These are phyloP conservation scores for Euura saliciscinereae DNA, from an alignment of 1,140 invertebrate species.

Conservation along the genomic window DNA sequence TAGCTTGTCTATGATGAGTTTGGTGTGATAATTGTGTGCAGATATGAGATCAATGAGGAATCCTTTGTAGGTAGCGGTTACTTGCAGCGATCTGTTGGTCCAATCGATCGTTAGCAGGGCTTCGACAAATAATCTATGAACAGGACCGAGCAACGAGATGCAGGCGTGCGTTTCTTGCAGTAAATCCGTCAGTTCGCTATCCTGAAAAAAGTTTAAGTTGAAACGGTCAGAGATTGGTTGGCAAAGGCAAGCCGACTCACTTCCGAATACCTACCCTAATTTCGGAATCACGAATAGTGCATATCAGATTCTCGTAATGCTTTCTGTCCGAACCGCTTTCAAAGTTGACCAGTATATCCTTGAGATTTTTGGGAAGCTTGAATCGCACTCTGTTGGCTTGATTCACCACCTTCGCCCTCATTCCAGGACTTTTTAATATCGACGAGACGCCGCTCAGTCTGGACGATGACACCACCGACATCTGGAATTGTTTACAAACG, in stretches of 20 bases:
- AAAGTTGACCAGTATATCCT: slow-evolving; percentile 44
- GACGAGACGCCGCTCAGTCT: slow-evolving; percentile 48
- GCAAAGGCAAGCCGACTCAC: slow-evolving; percentile 8
- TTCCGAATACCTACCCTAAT: slow-evolving; percentile 45
- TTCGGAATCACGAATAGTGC: slow-evolving; percentile 47
- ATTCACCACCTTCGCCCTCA: slow-evolving; percentile 35
- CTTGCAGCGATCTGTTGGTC: slow-evolving; percentile 56
- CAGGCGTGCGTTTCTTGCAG: slow-evolving; percentile 63
- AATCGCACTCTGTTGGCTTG: slow-evolving; percentile 45
- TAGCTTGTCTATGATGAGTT: slow-evolving; percentile 64
- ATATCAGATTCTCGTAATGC: slow-evolving; percentile 53
- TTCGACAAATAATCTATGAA: slow-evolving; percentile 67
- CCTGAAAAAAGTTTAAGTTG: slow-evolving; percentile 49
- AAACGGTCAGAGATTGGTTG: background rate
- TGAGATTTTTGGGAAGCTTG: slow-evolving; percentile 48
- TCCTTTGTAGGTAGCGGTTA: slow-evolving; percentile 62
- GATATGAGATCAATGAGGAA: slow-evolving; percentile 69
- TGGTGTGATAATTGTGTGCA: slow-evolving; percentile 67
- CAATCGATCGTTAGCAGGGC: slow-evolving; percentile 66
- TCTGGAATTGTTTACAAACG: slow-evolving; percentile 31
- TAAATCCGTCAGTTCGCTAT: slow-evolving; percentile 63
- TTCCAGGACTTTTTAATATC: slow-evolving; percentile 46
- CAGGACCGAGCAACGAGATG: slow-evolving; percentile 62
- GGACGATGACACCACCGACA: slow-evolving; percentile 56
- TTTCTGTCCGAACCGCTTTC: slow-evolving; percentile 36